Conservation (phyloP, 2,113 vertebrate genomes). For the Perca fluviatilis region DNA sequence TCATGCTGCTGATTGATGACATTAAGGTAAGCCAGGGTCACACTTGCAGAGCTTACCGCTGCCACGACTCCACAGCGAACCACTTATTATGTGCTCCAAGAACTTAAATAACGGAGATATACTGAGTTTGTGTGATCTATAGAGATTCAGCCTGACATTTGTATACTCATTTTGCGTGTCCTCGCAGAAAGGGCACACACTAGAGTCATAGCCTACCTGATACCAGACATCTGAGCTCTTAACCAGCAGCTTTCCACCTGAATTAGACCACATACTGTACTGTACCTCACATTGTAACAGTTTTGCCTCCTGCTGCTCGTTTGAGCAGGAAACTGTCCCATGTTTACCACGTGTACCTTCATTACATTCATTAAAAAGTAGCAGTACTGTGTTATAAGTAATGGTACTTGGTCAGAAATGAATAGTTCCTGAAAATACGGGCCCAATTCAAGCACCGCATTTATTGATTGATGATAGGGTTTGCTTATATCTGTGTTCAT, state of each 20-base stretch:
- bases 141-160: background rate
- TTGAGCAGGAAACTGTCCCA: background rate
- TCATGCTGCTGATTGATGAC: slow-evolving; percentile 98
- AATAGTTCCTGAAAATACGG: background rate
- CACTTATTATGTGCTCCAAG: slow-evolving; percentile 6
- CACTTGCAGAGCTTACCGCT: background rate
- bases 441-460: background rate
- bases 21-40: slow-evolving; percentile 90
- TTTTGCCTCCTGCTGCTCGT: background rate
- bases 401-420: background rate
- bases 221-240: background rate
- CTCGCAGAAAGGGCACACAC: background rate
- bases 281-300: background rate
- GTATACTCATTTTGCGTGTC: background rate
- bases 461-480: background rate
- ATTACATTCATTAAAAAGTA: background rate
- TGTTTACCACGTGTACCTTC: background rate
- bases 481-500: background rate
- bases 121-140: slow-evolving; percentile 4
- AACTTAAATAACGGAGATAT: slow-evolving; percentile 20
- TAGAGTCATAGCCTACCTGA: background rate
- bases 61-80: background rate
- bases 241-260: background rate
- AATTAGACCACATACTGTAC: background rate
- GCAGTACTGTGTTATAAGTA: background rate